These are phyloP conservation scores for Macrophya annulata DNA, from an alignment of 2,888 invertebrate genomes.

Conservation along the genomic window DNA sequence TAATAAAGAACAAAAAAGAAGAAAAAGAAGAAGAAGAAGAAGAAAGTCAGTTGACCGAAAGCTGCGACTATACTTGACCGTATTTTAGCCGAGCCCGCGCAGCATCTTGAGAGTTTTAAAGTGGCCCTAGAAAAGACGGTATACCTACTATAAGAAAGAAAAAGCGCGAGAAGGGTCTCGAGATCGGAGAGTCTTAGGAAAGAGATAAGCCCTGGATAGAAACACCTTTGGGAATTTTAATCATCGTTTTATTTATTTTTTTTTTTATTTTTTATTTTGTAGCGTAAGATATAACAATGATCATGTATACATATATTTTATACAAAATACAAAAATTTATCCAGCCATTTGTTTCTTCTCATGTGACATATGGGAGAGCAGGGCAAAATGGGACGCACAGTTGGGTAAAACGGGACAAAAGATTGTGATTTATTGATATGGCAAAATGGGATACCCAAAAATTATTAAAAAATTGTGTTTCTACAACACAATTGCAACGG, in stretches of 20 bases:
- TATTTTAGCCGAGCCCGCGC: conserved; percentile 21
- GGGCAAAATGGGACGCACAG: too few species aligned
- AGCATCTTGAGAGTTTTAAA: conserved; percentile 40
- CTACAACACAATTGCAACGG: too few species aligned
- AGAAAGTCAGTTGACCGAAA: conserved; percentile 28
- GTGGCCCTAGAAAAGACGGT: conserved; percentile 9
- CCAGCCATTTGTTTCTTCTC: too few species aligned
- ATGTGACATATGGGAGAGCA: too few species aligned
- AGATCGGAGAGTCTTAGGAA: background rate
- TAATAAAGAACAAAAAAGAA: conserved; percentile 8
- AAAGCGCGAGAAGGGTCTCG: background rate
- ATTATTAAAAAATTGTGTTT: too few species aligned
- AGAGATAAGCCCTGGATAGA: background rate
- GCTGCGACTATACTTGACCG: conserved; percentile 22
- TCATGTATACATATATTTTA: too few species aligned
- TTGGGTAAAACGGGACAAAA: too few species aligned
- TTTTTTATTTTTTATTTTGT: background rate
- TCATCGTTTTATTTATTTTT: too few species aligned
- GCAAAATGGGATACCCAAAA: too few species aligned
- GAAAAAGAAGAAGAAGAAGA: background rate
- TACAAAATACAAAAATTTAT: too few species aligned
- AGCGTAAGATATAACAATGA: background rate
- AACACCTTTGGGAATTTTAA: background rate
- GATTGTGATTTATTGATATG: too few species aligned
- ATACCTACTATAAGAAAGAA: background rate